These are phyloP conservation scores for Anaspis maculata DNA, from an alignment of 2,888 invertebrate species.

Conservation along the genomic window DNA sequence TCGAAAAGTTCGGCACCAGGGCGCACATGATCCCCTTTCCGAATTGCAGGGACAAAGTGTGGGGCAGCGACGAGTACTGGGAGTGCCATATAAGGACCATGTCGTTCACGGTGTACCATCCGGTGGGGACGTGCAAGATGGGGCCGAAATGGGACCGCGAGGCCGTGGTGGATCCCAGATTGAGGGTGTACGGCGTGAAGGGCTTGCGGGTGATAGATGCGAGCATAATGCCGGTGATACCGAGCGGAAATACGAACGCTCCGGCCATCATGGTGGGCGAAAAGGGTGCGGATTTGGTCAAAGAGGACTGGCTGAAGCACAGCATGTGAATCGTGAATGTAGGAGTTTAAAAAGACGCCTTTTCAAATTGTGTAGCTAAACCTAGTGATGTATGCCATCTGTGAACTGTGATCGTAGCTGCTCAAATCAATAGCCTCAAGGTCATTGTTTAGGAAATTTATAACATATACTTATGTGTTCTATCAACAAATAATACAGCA, in stretches of 20 bases:
- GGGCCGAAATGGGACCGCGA: conserved; percentile 68
- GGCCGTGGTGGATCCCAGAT: conserved; percentile 74
- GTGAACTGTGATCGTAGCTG: too few species aligned
- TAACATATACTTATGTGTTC: too few species aligned
- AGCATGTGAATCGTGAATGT: too few species aligned
- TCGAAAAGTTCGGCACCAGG: conserved; percentile 71
- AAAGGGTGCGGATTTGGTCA: conserved; percentile 78
- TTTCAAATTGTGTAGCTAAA: too few species aligned
- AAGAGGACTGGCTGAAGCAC: conserved; percentile 70
- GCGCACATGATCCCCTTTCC: conserved; percentile 69
- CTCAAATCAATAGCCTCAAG: too few species aligned
- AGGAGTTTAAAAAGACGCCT: too few species aligned
- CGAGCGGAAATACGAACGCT: conserved; percentile 85
- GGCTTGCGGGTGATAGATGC: conserved; percentile 79
- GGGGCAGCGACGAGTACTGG: conserved; percentile 73
- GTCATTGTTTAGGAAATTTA: too few species aligned
- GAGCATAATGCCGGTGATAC: conserved; percentile 82
- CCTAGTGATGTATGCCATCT: too few species aligned
- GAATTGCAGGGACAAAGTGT: conserved; percentile 64
- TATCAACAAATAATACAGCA: too few species aligned
- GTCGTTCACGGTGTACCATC: conserved; percentile 87
- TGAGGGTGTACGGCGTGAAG: conserved; percentile 68
- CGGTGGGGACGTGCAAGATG: conserved; percentile 84
- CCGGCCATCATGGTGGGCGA: conserved; percentile 90
- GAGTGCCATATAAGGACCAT: conserved; percentile 81